Evolutionary conservation across 2,113 vertebrate species (phyloP).

Genomic region (Pao palembangensis): DNA sequence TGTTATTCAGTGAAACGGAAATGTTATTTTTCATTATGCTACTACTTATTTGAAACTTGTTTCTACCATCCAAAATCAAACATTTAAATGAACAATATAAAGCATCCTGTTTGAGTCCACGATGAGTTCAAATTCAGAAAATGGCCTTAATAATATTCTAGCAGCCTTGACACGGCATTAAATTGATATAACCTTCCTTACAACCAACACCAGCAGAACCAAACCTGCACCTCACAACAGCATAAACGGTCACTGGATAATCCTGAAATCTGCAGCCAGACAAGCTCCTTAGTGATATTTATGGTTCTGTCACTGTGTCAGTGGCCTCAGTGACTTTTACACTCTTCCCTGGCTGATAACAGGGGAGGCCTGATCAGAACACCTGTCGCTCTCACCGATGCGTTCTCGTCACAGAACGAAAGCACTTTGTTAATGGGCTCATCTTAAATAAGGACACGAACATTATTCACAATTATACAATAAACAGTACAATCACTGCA

Average conservation of each 20-base stretch:
- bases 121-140: no score
- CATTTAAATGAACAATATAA: no score
- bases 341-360: conserved; percentile 1
- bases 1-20: neutral
- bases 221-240: conserved; percentile 2
- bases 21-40: neutral
- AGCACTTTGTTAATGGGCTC: no score
- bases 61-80: no score
- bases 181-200: no score
- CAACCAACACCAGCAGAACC: neutral
- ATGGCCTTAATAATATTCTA: no score
- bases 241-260: conserved; percentile 4
- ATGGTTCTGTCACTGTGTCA: conserved; percentile 47
- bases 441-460: no score
- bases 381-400: neutral
- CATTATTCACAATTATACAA: no score
- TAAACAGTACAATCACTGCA: no score
- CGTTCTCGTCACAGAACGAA: no score
- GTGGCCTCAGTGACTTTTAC: conserved; percentile 24
- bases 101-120: no score
- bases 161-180: no score
- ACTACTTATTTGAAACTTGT: neutral
- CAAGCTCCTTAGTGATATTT: conserved; percentile 67
- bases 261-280: conserved; percentile 50
- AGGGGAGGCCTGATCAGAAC: neutral